phyloP scores from a whole-genome alignment of 1,140 invertebrate species.

The Cyclargus thomasi region DNA sequence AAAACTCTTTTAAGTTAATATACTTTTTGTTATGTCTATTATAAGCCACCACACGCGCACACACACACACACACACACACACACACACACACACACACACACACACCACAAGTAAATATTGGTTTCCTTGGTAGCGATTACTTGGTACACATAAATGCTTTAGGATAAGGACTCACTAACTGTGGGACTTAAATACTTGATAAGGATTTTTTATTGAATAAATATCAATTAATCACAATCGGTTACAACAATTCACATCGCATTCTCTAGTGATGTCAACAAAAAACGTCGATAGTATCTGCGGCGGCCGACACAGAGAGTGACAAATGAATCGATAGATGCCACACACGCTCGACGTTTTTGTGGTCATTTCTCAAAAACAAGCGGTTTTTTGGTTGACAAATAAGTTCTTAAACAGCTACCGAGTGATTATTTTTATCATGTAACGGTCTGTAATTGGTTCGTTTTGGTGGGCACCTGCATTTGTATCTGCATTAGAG shows the following conservation, averaged over 20 bases:
- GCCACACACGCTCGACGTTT: constrained; percentile 28
- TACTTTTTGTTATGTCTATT: too few species aligned
- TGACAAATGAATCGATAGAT: constrained; percentile 33
- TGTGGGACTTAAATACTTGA: not conserved
- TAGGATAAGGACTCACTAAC: too few species aligned
- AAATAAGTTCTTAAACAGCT: not conserved
- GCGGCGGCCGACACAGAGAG: not conserved
- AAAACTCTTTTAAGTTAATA: too few species aligned
- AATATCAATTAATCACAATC: constrained; percentile 4
- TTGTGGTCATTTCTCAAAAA: constrained; percentile 15
- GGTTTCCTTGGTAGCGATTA: too few species aligned
- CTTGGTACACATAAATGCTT: too few species aligned
- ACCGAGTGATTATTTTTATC: not conserved
- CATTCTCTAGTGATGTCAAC: constrained; percentile 1
- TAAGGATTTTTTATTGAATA: not conserved
- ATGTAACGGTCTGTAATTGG: not conserved
- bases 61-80: too few species aligned
- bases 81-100: too few species aligned
- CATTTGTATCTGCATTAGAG: too few species aligned
- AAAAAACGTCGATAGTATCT: constrained; percentile 3
- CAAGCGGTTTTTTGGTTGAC: constrained; percentile 4
- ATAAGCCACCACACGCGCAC: too few species aligned
- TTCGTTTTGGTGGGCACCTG: not conserved
- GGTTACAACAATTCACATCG: constrained; percentile 1
- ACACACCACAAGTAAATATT: too few species aligned